Evolutionary conservation across 92 coral and sea anemone species (phyloP), one percentile per base, ranked within the genome.

Genomic region (Porites cylindrica): DNA sequence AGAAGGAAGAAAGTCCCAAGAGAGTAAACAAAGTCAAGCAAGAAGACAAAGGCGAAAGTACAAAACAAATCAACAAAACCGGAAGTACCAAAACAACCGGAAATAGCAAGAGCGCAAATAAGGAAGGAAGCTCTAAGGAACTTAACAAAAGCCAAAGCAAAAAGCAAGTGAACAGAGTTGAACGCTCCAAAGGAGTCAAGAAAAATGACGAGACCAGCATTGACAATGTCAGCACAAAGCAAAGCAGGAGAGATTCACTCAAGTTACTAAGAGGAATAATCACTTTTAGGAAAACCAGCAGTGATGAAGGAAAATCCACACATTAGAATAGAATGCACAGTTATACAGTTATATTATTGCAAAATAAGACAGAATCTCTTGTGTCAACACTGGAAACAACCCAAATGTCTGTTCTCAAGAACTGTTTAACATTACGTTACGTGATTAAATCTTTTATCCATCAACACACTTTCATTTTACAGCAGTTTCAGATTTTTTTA

Each of bases 251-350:
- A 13, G 74, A 73, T 1, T 74, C 79, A 3, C 50, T 64, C 4
- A 72, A 62, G 61, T 19, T 61, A 72, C 63, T 72, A 9, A 70
- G 51, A 26, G 85, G 85, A 54, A 81, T 70, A 26, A 8, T 70
- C 59, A 67, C 29, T 66, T 81, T 81, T 18, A 81, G 54, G 63
- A 81, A 68, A 20, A 51, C 83, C 56, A 81, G 67, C 63, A 11
- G 14, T 53, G 59, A 56, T 8, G 67, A 10, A 52, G 14, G 21
- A 60, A 26, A 17, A 38, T 21, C 23, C 21, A 72, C 13, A 32
- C 21, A 72, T 2, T 7, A 4, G 12, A 77, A 54, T 16, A 56
- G 16, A 56, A 10, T 56, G 61, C 11, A 56, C 13, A 9, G 10
- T 9, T 54, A 56, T 56, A 4, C 47, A 38, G 47, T 38, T 38